These are phyloP conservation scores for Seira sanloemensis DNA, from an alignment of 2,888 invertebrate species.

Conservation along the genomic window DNA sequence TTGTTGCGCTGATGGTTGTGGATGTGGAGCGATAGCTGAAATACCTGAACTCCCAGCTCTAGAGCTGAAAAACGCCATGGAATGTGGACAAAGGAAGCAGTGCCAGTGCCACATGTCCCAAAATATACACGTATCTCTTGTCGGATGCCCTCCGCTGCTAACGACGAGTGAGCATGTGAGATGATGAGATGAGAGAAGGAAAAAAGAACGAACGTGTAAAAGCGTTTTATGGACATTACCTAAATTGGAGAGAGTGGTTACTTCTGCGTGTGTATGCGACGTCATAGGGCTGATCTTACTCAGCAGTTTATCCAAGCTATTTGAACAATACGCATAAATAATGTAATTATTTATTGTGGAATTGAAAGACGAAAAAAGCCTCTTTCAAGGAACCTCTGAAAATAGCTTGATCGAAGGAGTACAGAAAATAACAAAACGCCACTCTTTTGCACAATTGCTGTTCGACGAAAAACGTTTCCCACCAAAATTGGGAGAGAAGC, in stretches of 20 bases:
- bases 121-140: no score
- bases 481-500: constrained; percentile 2
- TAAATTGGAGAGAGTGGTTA: constrained; percentile 21
- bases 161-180: not conserved
- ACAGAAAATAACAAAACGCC: not conserved
- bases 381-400: no score
- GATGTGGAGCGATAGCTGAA: not conserved
- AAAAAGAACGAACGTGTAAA: no score
- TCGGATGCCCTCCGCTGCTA: not conserved
- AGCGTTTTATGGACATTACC: constrained; percentile 34
- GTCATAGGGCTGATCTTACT: not conserved
- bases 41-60: not conserved
- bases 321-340: constrained; percentile 11
- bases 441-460: no score
- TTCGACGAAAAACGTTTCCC: not conserved
- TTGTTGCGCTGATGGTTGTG: constrained; percentile 24
- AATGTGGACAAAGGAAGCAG: not conserved
- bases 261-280: not conserved
- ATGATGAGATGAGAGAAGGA: not conserved
- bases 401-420: constrained; percentile 1
- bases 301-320: not conserved
- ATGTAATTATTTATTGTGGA: constrained; percentile 1
- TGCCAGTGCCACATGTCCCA: no score
- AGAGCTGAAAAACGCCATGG: not conserved
- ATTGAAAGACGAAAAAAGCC: constrained; percentile 5